Percentiles rank a stretch among this genome's conserved stretches.
These are phyloP conservation scores for Drosophila affinis DNA, from an alignment of 2,888 invertebrate genomes.

Conservation along the genomic window DNA sequence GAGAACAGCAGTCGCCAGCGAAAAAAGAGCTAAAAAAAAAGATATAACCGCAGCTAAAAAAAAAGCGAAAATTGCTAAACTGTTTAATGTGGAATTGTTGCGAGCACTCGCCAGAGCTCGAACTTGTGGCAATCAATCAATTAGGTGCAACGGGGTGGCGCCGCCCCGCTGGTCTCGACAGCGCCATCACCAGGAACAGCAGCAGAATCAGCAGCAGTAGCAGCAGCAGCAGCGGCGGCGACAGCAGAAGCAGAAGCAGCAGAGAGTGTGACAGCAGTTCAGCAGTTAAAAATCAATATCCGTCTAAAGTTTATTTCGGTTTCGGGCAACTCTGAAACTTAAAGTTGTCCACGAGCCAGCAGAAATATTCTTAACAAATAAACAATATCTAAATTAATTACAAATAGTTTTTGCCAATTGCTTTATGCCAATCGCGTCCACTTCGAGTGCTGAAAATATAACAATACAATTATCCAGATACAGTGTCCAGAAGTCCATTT, in stretches of 20 bases:
- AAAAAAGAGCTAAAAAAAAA: conserved; percentile 3
- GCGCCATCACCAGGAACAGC: conserved; percentile 30
- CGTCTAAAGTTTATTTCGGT: conserved; percentile 84
- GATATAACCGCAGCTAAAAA: conserved; percentile 6
- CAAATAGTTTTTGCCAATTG: conserved; percentile 33
- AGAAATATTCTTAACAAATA: conserved; percentile 12
- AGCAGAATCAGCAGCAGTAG: conserved; percentile 30
- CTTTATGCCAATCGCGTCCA: conserved; percentile 46
- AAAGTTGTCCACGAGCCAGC: conserved; percentile 49
- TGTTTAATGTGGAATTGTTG: background rate
- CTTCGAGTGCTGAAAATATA: conserved; percentile 48
- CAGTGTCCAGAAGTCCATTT: conserved; percentile 31
- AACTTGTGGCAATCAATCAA: conserved; percentile 64
- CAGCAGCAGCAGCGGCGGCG: conserved; percentile 21
- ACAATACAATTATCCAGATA: conserved; percentile 12
- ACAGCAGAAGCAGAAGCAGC: conserved; percentile 17
- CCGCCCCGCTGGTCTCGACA: conserved; percentile 23
- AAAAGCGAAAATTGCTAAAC: conserved; percentile 45
- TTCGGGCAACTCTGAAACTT: conserved; percentile 60
- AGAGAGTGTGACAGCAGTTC: conserved; percentile 38
- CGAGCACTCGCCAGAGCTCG: conserved; percentile 38
- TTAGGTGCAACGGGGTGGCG: conserved; percentile 42
- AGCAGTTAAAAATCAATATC: conserved; percentile 82
- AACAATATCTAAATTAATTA: conserved; percentile 16
- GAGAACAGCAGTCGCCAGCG: conserved; percentile 34